Evolutionary conservation across 2,888 invertebrate species (phyloP).

Genomic region (Phorcus lineatus): DNA sequence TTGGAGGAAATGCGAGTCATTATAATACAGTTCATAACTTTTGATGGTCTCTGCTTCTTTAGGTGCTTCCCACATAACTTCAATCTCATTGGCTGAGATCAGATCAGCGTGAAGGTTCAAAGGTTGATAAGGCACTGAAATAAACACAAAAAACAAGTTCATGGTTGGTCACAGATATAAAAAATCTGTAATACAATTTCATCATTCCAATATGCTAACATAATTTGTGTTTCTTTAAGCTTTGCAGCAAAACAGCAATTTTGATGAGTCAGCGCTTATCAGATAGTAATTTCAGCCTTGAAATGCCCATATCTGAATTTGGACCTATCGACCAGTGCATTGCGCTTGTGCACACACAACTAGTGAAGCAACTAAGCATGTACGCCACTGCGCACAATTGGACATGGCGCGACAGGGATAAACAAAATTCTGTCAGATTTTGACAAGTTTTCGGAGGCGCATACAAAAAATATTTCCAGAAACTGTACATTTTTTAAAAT

Average conservation of each 20-base stretch:
- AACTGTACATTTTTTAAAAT: too few relatives aligned
- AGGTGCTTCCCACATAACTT: constrained; percentile 94
- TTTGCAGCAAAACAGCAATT: constrained; percentile 11
- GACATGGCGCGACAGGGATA: background rate
- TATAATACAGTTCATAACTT: constrained; percentile 97
- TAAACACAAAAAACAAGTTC: background rate
- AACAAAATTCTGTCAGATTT: background rate
- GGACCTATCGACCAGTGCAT: background rate
- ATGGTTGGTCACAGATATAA: background rate
- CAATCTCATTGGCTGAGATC: constrained; percentile 88
- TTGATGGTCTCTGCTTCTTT: constrained; percentile 89
- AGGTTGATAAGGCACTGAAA: constrained; percentile 95
- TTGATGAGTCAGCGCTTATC: background rate
- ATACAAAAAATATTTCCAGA: too few relatives aligned
- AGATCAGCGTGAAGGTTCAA: constrained; percentile 84
- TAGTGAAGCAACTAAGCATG: constrained; percentile 5
- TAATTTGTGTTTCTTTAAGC: background rate
- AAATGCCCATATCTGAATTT: background rate
- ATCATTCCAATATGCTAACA: background rate
- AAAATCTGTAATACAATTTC: constrained; percentile 18
- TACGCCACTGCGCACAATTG: background rate
- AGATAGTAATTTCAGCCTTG: background rate
- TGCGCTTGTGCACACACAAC: constrained; percentile 6
- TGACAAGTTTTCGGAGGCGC: too few relatives aligned
- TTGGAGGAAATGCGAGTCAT: constrained; percentile 76